Evolutionary conservation across 2,113 vertebrate species (phyloP), one percentile per base, ranked within the genome.

Genomic region (Myxocyprinus asiaticus): DNA sequence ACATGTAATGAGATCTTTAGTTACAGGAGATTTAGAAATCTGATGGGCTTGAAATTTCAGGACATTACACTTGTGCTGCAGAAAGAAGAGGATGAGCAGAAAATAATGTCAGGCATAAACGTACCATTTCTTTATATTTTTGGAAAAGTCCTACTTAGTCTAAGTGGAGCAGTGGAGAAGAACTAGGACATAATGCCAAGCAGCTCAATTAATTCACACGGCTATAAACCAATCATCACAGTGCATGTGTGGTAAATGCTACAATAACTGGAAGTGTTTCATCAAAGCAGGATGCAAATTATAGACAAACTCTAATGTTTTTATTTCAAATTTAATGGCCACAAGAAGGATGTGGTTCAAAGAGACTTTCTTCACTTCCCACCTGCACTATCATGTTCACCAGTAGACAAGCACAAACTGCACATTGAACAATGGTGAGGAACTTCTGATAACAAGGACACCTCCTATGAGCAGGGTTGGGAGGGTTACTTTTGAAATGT

Each of bases 131-230:
- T 51, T 79, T 74, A 43, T 82, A 81, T 82, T 82, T 83, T 78
- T 70, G 78, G 84, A 72, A 88, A 82, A 90, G 88, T 85, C 89
- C 90, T 82, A 84, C 78, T 91, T 92, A 85, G 77, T 65, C 81
- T 85, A 92, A 92, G 86, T 91, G 76, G 91, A 90, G 86, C 91
- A 89, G 69, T 42, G 45, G 15, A 48, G 72, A 50, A 75, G 44
- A 84, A 84, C 69, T 84, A 81, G 82, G 82, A 62, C 82, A 68
- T 69, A 81, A 78, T 63, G 61, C 33, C 59, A 67, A 78, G 67
- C 45, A 22, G 76, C 9, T 75, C 58, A 83, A 83, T 67, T 83
- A 78, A 84, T 84, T 58, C 11, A 22, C 65, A 69, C 45, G 7
- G 48, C 9, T 53, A 66, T 76, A 65, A 81, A 58, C 42, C 44